Base-by-base conservation (phyloP, 2,113 vertebrate species). In the Xiphias gladius region DNA sequence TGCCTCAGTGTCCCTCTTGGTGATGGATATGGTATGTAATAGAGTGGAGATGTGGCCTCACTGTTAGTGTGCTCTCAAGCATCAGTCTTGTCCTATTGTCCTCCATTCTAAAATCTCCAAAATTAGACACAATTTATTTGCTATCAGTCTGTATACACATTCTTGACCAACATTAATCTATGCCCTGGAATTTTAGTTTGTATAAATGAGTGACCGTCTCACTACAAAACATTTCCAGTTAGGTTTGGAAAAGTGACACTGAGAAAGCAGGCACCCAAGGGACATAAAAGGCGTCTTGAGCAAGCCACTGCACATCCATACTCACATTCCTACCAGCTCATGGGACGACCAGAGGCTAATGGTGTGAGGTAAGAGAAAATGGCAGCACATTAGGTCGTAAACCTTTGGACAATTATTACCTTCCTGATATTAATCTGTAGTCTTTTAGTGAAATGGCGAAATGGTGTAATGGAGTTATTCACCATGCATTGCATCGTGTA, bases 11-110 rank as follows among this genome's bases (percentile, higher is more conserved):
- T 92, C 59, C 43, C 57, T 80, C 26, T 1, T 68, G 82, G 75
- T 90, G 91, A 93, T 92, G 86, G 85, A 91, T 91, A 78, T 89
- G 84, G 87, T 86, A 87, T 93, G 86, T 88, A 90, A 89, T 57
- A 50, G 61, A 72, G 35, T 12, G 24, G 58, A 76, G 73, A 85
- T 62, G 67, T 78, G 78, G 67, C 82, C 67, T 79, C 39, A 16
- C 13, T 78, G 65, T 65, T 66, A 14, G 55, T 28, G 61, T 63
- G 55, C 54, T 59, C 22, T 55, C 48, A 30, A 50, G 39, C 32
- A 22, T 66, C 52, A 54, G 61, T 22, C 62, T 77, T 71, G 35
- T 73, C 67, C 32, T 28, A 48, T 50, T 17, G 62, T 66, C 81
- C 37, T 86, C 41, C 37, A 7, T 13, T 66, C 5, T 37, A 30